Evolutionary conservation across 2,888 invertebrate species (phyloP), one percentile per base, ranked within the genome.

Genomic region (Aplocera efformata): DNA sequence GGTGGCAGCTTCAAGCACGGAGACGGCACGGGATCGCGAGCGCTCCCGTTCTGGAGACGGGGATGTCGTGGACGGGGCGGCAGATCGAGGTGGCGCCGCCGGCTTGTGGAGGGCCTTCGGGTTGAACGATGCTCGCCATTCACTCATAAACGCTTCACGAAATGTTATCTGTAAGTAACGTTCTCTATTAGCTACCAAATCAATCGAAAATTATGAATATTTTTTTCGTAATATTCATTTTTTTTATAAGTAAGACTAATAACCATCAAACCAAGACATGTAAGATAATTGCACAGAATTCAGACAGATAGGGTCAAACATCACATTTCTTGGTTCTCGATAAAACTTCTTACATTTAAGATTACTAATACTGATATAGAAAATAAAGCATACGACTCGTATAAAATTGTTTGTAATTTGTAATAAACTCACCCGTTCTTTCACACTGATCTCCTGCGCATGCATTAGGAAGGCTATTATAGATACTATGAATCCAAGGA

Each of bases 391-490:
- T n/a, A n/a, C n/a, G n/a, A n/a, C n/a, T n/a, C n/a, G n/a, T 11
- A 20, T 7, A 2, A 29, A 11, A 3, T 17, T 3, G 2, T 17
- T 17, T 17, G 5, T 3, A 3, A 5, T 3, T 17, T 2, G 2
- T 5, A 9, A 8, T 25, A 17, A 20, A 6, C 52, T 45, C 57
- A 95, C 96, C 89, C 93, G 93, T 73, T 95, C 94, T 42, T 92
- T 92, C 1, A 93, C 92, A 11, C 94, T 92, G 31, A 95, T 92
- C 64, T 94, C 90, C 53, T 93, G 90, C 1, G 96, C 92, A 71
- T 96, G 95, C 92, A 96, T 92, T 9, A 96, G 79, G 67, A 98
- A 97, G 72, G 98, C 97, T 10, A 93, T 84, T 6, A 96, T 74
- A 3, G 96, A 95, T 9, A 97, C 91, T 1, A 93, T 47, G 24